Base-by-base conservation (phyloP, 2,888 invertebrate genomes). In the Ochropleura plecta region DNA sequence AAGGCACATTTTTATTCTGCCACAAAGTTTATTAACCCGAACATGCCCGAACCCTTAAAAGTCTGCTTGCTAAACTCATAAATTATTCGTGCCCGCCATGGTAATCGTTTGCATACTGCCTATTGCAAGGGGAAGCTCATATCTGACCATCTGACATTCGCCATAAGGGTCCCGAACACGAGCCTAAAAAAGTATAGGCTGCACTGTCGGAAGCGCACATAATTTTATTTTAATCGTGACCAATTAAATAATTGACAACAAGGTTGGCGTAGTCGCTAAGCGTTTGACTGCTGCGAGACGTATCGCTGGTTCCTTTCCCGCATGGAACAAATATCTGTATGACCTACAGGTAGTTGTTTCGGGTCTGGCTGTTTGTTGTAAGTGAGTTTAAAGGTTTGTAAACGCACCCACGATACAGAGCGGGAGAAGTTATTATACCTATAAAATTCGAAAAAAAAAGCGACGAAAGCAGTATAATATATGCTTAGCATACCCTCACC, bases 101-200 rank as follows among this genome's bases (percentile, higher is more conserved):
- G 81, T 83, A 87, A 75, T 88, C 83, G 79, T 89, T 88, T 86
- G 89, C 90, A 90, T 89, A 74, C 84, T 66, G 86, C 83, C 79
- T 83, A 77, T 86, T 86, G 78, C 63, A 74, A 84, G 77, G 87
- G 92, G 92, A 92, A 91, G 90, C 80, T 85, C 90, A 75, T 92
- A 89, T 91, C 90, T 78, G 80, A 73, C 81, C 82, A 89, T 89
- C 88, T 89, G 89, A 89, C 88, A 79, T 75, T 82, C 73, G 48
- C 85, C 86, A 84, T 88, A 86, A 80, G 86, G 68, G 76, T 80
- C 68, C 62, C 62, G 42, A 49, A 53, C 53, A 40, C 42, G 14
- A 53, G 44, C 70, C 74, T 70, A 78, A 69, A 69, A 72, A 63
- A 78, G 72, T 72, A 53, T 62, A 51, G 69, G 67, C 44, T 66